Evolutionary conservation across 2,113 vertebrate genomes (phyloP).

Genomic region (Ceyx melanurus): DNA sequence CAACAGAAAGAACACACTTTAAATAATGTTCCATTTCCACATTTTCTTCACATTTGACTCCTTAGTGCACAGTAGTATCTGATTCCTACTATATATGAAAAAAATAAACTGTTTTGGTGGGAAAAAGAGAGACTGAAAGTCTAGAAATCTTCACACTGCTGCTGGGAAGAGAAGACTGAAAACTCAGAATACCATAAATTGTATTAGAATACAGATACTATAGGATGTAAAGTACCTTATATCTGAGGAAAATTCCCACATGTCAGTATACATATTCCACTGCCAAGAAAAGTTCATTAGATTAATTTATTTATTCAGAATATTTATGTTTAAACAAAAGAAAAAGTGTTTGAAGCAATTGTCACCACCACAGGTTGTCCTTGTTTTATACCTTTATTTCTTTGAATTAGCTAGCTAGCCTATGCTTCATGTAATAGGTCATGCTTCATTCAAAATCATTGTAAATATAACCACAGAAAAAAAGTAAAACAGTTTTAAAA

Average conservation of each 20-base stretch:
- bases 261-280: background rate
- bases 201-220: background rate
- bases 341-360: background rate
- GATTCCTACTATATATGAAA: background rate
- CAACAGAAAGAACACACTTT: background rate
- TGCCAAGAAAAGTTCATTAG: background rate
- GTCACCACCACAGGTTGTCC: background rate
- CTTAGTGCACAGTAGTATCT: background rate
- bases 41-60: slow-evolving; percentile 14
- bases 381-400: background rate
- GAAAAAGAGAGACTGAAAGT: background rate
- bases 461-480: background rate
- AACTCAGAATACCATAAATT: background rate
- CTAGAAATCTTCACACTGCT: background rate
- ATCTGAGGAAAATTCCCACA: background rate
- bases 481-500: background rate
- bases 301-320: background rate
- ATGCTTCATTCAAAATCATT: background rate
- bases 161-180: background rate
- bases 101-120: background rate
- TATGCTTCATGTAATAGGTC: background rate
- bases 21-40: background rate
- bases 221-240: background rate
- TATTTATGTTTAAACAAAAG: background rate
- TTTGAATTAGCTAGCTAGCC: background rate